These are phyloP conservation scores for Actinia equina DNA, from an alignment of 64 coral and sea anemone genomes.

Conservation along the genomic window DNA sequence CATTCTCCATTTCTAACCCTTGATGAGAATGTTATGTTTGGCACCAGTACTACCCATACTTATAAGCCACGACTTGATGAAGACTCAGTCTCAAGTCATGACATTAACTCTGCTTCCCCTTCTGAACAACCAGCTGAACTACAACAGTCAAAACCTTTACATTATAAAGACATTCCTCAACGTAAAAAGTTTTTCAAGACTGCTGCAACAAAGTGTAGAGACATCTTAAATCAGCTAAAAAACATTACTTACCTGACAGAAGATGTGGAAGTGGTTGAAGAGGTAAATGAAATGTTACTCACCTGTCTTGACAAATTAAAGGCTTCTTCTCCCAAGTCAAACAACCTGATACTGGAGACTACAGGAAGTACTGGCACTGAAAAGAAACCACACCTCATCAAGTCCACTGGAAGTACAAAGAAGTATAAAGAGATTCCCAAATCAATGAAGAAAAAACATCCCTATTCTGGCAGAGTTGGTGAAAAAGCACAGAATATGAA, in stretches of 20 bases:
- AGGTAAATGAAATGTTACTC: background rate
- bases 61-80: background rate
- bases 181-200: background rate
- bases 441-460: background rate
- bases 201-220: background rate
- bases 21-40: slow-evolving; percentile 23
- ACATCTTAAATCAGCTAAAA: background rate
- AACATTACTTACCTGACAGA: background rate
- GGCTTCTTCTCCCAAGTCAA: background rate
- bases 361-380: background rate
- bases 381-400: background rate
- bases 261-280: background rate
- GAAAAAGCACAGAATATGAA: background rate
- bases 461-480: background rate
- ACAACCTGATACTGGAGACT: background rate
- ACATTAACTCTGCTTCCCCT: background rate
- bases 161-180: slow-evolving; percentile 1
- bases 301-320: background rate
- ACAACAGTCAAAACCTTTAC: background rate
- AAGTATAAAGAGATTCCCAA: background rate
- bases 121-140: background rate
- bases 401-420: background rate
- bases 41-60: background rate
- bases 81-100: background rate
- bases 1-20: slow-evolving; percentile 41